These are phyloP conservation scores for Lophius americanus DNA, from an alignment of 2,797 vertebrate genomes.

Conservation along the genomic window DNA sequence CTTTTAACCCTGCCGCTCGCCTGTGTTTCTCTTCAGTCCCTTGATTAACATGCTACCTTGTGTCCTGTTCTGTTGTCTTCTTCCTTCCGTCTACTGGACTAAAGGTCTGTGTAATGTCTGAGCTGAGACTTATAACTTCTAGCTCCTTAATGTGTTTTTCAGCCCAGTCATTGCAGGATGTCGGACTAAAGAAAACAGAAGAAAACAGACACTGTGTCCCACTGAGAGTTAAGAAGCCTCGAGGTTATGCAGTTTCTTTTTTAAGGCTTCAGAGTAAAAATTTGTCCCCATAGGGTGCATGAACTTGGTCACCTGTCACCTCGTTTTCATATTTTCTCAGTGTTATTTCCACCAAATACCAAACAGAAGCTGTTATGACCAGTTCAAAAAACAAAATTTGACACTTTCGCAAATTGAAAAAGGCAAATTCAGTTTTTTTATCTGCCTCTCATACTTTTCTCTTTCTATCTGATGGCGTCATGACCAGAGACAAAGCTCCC, in stretches of 20 bases:
- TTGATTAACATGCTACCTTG: no score
- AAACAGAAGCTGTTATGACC: slow-evolving; percentile 16
- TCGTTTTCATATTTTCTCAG: slow-evolving; percentile 29
- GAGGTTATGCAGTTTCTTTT: no score
- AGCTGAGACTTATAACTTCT: no score
- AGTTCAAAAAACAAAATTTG: slow-evolving; percentile 9
- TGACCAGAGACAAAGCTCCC: slow-evolving; percentile 27
- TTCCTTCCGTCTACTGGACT: not conserved
- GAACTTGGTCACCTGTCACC: slow-evolving; percentile 28
- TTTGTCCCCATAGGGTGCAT: not conserved
- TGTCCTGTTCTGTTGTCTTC: no score
- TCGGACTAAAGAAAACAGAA: not conserved
- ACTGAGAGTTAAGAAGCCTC: no score
- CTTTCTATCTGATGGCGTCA: slow-evolving; percentile 17
- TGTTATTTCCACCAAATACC: slow-evolving; percentile 40
- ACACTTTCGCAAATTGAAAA: slow-evolving; percentile 16
- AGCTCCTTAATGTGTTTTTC: not conserved
- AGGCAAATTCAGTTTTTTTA: not conserved
- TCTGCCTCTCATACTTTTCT: not conserved
- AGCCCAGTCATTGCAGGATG: not conserved
- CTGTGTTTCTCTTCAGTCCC: no score
- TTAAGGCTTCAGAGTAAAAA: slow-evolving; percentile 3
- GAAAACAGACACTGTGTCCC: no score
- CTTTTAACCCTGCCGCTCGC: no score
- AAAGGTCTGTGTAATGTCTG: no score